Conservation (phyloP, 2,888 invertebrate genomes). For the Scaeva pyrastri region DNA sequence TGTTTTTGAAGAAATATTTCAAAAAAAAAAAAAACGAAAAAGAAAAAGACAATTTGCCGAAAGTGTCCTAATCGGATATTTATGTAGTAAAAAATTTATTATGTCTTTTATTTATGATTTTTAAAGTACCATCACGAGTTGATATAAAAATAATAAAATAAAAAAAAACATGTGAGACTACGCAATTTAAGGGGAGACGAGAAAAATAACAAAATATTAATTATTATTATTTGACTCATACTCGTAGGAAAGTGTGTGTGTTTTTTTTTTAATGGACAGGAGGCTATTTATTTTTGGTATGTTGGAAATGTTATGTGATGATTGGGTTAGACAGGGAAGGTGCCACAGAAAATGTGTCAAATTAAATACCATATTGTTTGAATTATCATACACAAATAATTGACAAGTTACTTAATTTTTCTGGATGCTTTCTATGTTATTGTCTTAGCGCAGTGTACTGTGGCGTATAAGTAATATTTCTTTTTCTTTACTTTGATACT, state of each 20-base stretch:
- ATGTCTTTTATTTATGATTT: constrained; percentile 39
- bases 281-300: constrained; percentile 40
- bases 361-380: constrained; percentile 35
- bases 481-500: too few relatives aligned
- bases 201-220: constrained; percentile 10
- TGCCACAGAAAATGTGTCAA: constrained; percentile 29
- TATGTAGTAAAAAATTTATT: constrained; percentile 21
- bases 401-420: constrained; percentile 26
- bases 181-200: not conserved
- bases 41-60: constrained; percentile 2
- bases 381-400: constrained; percentile 11
- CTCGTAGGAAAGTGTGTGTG: constrained; percentile 4
- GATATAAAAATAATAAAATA: constrained; percentile 1
- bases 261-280: constrained; percentile 35
- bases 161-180: constrained; percentile 7
- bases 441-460: not conserved
- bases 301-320: constrained; percentile 44
- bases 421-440: not conserved
- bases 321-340: constrained; percentile 35
- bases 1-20: constrained; percentile 14
- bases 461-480: constrained; percentile 51
- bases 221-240: too few relatives aligned
- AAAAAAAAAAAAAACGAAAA: constrained; percentile 20
- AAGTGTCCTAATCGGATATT: constrained; percentile 47
- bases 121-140: constrained; percentile 23